Base-by-base conservation (phyloP, 2,113 vertebrate species). In the Leucopsar rothschildi region DNA sequence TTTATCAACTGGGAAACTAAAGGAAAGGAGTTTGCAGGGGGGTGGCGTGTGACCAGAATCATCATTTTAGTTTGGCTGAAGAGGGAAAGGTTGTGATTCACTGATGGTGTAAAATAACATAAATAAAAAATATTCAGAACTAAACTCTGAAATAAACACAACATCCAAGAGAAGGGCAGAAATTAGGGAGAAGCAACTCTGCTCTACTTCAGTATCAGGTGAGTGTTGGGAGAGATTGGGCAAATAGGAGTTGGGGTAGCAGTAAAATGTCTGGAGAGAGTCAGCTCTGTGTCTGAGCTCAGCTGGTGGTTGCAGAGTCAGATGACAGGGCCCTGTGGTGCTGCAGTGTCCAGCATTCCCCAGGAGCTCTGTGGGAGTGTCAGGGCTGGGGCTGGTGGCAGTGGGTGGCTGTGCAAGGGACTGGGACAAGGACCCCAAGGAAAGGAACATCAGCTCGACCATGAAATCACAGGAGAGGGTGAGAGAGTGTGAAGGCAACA, bases 391-490 rank as follows among this genome's bases (percentile, higher is more conserved):
- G 14, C 69, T 60, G 53, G 39, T 35, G 60, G 55, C 49, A 22
- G 22, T 3, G 8, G 21, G 22, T 71, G 40, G 15, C 29, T 70
- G 18, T 6, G 3, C 10, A 63, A 14, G 44, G 21, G 28, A 8
- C 52, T 49, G 68, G 25, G 55, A 64, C 7, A 17, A 56, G 28
- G 65, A 63, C 22, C 20, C 47, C 8, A 6, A 24, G n/a, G 44
- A 47, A 20, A 19, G 16, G 7, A 31, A 33, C 0, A 1, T 47
- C 6, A 6, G 16, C 64, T 60, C 2, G 0, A 1, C 12, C 25
- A 27, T 13, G 49, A 37, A 64, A 55, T 44, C 65, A 63, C 15
- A 14, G 21, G 28, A 44, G 57, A 55, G 33, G 24, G 42, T 55
- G 65, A 71, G n/a, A 85, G 13, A 18, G 12, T 49, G 42, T 57